Base-by-base conservation (phyloP, 1,140 invertebrate species). In the Bombus confusus region DNA sequence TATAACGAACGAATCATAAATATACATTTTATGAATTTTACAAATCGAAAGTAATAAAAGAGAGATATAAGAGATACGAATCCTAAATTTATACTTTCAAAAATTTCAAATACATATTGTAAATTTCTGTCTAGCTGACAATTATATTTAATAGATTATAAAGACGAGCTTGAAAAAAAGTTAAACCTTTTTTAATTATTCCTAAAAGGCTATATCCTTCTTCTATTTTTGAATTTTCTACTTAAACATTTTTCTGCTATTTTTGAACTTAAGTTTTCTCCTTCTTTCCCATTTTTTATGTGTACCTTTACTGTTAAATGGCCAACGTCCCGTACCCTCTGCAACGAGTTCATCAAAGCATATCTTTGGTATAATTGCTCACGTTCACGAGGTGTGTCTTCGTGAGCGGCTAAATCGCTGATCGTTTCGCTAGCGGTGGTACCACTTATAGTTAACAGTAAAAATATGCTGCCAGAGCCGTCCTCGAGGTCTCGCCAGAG, bases 371-470 rank as follows among this genome's bases (percentile, higher is more conserved):
- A 92, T 31, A 98, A 93, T n/a, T 95, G 95, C 83, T 96, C 95
- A 2, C 95, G 93, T 92, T 98, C 97, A 1, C 96, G 95, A 0
- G 97, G 96, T 93, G 98, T 98, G 79, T 98, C 97, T 91, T 97
- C 97, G 93, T 98, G 98, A 31, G 97, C 97, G 10, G 97, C 97
- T 43, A 99, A 95, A 95, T 99, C 98, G 10, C 98, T 98, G 79
- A 99, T 98, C 0, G 98, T 98, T 94, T 99, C 98, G 1, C 97
- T 97, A 1, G 98, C 98, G 3, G 98, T 98, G 1, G 98, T 99
- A 0, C 98, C 99, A 89, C 98, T 99, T 31, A 99, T 99, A 0
- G 99, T 99, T 1, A 99, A 95, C 77, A 99, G 96, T 9, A 99
- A 95, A 92, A 98, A 98, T 73, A 99, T 97, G 82, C 97, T 96